phyloP scores from a whole-genome alignment of 2,113 vertebrate genomes.

The Neogobius melanostomus region DNA sequence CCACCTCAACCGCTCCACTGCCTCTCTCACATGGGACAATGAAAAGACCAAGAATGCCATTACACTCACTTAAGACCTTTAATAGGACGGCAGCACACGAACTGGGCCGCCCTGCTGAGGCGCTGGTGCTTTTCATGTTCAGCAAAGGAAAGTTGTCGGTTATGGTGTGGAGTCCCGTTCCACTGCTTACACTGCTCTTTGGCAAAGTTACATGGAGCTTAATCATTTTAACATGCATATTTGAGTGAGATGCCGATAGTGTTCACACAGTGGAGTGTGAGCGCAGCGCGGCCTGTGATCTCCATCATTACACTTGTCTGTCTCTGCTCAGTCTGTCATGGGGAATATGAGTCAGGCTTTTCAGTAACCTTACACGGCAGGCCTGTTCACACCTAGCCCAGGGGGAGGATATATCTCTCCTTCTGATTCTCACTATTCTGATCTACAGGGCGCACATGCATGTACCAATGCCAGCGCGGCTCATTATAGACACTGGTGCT shows the following conservation, averaged over 20 bases:
- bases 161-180: constrained; percentile 58
- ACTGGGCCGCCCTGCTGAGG: constrained; percentile 43
- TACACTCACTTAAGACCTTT: constrained; percentile 68
- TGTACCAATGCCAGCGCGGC: neutral
- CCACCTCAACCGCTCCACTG: constrained; percentile 56
- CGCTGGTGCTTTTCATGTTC: constrained; percentile 56
- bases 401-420: constrained; percentile 54
- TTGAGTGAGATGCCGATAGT: constrained; percentile 60
- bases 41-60: constrained; percentile 67
- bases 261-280: constrained; percentile 47
- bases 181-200: constrained; percentile 53
- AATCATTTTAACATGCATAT: constrained; percentile 72
- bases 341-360: constrained; percentile 69
- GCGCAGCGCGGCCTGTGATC: constrained; percentile 54
- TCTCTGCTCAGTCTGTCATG: constrained; percentile 70
- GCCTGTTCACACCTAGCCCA: constrained; percentile 72
- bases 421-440: constrained; percentile 39
- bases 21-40: constrained; percentile 64
- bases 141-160: constrained; percentile 35
- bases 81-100: constrained; percentile 55
- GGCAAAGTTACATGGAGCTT: constrained; percentile 45
- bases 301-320: constrained; percentile 70
- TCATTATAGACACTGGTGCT: neutral
- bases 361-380: constrained; percentile 70
- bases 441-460: neutral